phyloP scores from a whole-genome alignment of 2,113 vertebrate genomes.

The Microtus oregoni region DNA sequence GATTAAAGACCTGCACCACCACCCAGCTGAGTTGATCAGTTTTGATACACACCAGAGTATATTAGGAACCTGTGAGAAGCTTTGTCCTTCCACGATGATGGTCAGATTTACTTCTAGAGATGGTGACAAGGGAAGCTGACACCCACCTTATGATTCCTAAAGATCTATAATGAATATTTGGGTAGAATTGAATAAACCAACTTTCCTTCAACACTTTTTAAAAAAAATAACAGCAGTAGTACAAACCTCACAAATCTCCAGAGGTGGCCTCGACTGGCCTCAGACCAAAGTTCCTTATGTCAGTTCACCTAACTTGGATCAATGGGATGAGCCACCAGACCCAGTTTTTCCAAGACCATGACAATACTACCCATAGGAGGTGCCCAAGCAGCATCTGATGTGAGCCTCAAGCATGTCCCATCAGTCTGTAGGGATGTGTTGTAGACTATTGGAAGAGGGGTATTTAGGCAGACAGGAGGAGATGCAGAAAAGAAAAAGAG shows the following conservation, averaged over 20 bases:
- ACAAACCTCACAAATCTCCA: not conserved
- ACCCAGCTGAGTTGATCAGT: not conserved
- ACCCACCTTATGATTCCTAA: not conserved
- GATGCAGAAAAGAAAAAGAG: not conserved
- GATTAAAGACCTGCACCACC: not conserved
- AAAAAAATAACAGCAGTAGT: too few relatives aligned
- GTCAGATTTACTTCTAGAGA: not conserved
- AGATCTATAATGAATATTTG: not conserved
- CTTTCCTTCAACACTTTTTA: not conserved
- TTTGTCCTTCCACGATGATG: not conserved
- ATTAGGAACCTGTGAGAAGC: not conserved
- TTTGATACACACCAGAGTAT: not conserved
- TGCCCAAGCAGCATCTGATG: not conserved
- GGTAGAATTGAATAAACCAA: not conserved
- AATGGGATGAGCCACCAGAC: not conserved
- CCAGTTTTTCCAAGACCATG: rapidly evolving
- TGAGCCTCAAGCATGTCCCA: not conserved
- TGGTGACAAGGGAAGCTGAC: not conserved
- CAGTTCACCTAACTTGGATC: not conserved
- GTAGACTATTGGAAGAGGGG: not conserved
- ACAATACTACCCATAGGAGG: too few relatives aligned
- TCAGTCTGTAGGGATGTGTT: not conserved
- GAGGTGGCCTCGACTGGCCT: too few relatives aligned
- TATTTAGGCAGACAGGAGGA: not conserved
- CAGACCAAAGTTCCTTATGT: not conserved